Evolutionary conservation across 1,140 invertebrate species (phyloP).

Genomic region (Trichoplusia ni): DNA sequence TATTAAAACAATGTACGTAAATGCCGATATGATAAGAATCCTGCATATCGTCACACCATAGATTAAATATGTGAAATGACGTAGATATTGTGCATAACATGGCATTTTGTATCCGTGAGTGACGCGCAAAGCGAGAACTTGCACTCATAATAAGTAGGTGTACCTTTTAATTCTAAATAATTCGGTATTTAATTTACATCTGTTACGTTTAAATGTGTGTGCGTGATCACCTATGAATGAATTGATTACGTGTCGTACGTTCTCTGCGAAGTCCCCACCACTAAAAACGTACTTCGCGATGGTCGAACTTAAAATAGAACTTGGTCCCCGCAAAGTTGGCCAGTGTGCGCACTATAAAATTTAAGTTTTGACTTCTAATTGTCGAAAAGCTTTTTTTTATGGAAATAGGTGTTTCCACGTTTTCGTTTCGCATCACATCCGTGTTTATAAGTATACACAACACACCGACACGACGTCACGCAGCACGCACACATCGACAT

Average conservation of each 20-base stretch:
- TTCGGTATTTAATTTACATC: not conserved
- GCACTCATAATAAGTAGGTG: not conserved
- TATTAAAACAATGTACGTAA: slow-evolving; percentile 29
- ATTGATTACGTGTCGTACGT: slow-evolving; percentile 34
- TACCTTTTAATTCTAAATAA: not conserved
- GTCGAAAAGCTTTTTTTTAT: slow-evolving; percentile 8
- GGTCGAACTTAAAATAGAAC: slow-evolving; percentile 62
- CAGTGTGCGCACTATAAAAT: slow-evolving; percentile 22
- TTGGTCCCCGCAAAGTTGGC: slow-evolving; percentile 53
- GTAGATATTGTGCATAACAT: slow-evolving; percentile 14
- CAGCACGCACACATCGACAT: slow-evolving; percentile 49
- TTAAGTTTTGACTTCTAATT: not conserved
- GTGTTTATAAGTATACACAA: slow-evolving; percentile 57
- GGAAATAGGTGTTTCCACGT: slow-evolving; percentile 49
- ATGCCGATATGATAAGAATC: slow-evolving; percentile 31
- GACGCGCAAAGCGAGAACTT: slow-evolving; percentile 12
- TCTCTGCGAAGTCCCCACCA: slow-evolving; percentile 32
- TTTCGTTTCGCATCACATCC: slow-evolving; percentile 45
- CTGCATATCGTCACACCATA: slow-evolving; percentile 29
- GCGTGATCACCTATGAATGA: slow-evolving; percentile 44
- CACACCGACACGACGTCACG: slow-evolving; percentile 72
- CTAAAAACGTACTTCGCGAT: slow-evolving; percentile 60
- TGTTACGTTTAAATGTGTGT: not conserved
- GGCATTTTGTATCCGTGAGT: not conserved
- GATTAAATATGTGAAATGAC: slow-evolving; percentile 29